These are phyloP conservation scores for Ptychadena robeensis DNA, from an alignment of 2,797 vertebrate genomes.

Conservation along the genomic window DNA sequence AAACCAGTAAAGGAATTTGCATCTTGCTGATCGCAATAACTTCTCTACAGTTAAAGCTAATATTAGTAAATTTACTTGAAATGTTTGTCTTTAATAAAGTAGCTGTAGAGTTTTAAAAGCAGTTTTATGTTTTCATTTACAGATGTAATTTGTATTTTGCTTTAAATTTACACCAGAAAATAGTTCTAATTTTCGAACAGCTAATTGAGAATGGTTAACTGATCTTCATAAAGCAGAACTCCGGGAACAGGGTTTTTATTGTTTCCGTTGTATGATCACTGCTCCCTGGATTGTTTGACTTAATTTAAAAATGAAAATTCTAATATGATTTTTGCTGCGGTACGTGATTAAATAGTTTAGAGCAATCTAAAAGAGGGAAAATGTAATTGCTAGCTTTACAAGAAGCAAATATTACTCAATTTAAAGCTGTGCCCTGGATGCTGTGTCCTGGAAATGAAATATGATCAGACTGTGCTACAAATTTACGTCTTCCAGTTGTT, in stretches of 20 bases:
- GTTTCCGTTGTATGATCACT: not conserved
- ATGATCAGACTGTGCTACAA: not conserved
- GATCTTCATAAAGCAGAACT: not conserved
- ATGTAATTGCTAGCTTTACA: conserved; percentile 22
- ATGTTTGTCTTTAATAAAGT: not conserved
- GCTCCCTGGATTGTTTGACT: not conserved
- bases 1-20: too few relatives aligned
- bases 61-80: not conserved
- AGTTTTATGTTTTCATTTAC: not conserved
- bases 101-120: not conserved
- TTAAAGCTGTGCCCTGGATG: not conserved
- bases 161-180: too few relatives aligned
- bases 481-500: not conserved
- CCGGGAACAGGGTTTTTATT: not conserved
- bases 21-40: too few relatives aligned
- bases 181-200: not conserved
- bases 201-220: not conserved
- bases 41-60: not conserved
- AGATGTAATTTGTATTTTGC: not conserved
- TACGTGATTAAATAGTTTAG: conserved; percentile 2
- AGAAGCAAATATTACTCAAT: conserved; percentile 9
- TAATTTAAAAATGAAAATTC: not conserved
- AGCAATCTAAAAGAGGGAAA: conserved; percentile 27
- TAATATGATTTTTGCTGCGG: not conserved
- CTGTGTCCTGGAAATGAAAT: conserved; percentile 5